Percentiles rank a stretch among this genome's conserved stretches.
phyloP scores from a whole-genome alignment of 2,797 vertebrate species.

The Hippocampus kuda region DNA sequence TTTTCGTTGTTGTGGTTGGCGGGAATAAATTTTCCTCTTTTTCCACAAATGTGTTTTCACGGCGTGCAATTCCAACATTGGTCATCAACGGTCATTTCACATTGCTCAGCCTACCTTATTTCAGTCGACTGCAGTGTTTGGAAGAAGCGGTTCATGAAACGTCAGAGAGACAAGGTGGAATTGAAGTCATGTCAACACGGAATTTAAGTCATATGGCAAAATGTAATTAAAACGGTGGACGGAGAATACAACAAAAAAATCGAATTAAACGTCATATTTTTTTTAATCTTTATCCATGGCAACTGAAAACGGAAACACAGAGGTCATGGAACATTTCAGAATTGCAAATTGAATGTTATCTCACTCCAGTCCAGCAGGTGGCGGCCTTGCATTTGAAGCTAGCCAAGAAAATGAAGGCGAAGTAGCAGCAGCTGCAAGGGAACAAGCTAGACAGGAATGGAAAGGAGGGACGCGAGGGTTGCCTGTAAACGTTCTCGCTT shows the following conservation, averaged over 20 bases:
- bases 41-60: not conserved
- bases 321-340: not conserved
- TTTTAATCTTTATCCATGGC: not conserved
- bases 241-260: not conserved
- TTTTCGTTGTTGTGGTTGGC: not conserved
- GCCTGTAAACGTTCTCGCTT: not conserved
- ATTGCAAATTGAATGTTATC: too few species aligned
- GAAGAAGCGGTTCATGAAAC: not conserved
- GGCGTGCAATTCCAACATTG: not conserved
- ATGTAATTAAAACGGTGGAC: not conserved
- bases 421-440: not conserved
- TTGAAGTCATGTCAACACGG: not conserved
- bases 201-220: not conserved
- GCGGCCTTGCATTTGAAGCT: not conserved
- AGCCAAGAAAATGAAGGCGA: not conserved
- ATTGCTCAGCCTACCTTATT: not conserved
- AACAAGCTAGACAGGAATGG: not conserved
- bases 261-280: too few species aligned
- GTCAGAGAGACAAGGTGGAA: not conserved
- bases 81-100: not conserved
- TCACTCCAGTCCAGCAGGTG: not conserved
- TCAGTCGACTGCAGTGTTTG: not conserved
- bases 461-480: not conserved
- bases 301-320: not conserved
- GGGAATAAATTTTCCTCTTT: not conserved